These are phyloP conservation scores for Phytoseiulus persimilis DNA, from an alignment of 2,888 invertebrate species.

Conservation along the genomic window DNA sequence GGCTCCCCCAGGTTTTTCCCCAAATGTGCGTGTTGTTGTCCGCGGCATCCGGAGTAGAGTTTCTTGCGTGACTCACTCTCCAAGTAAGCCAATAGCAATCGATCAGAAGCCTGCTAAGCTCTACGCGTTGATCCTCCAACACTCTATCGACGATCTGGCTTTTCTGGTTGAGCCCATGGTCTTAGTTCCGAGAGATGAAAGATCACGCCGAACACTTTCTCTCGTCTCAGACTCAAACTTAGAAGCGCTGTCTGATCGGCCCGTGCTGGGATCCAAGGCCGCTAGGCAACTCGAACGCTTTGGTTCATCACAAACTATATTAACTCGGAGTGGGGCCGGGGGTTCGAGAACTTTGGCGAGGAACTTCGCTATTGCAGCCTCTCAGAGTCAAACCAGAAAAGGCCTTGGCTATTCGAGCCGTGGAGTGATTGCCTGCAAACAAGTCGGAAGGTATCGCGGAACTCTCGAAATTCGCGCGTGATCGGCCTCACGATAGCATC, in stretches of 20 bases:
- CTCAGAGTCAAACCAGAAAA: background rate
- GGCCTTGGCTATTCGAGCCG: no score
- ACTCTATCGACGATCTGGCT: background rate
- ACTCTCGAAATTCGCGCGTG: no score
- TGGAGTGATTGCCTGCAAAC: no score
- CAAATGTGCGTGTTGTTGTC: background rate
- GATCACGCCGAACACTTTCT: constrained; percentile 5
- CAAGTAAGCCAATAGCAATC: constrained; percentile 5
- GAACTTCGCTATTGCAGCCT: background rate
- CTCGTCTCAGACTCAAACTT: background rate
- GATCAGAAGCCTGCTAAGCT: background rate
- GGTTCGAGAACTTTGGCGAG: background rate
- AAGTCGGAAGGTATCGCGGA: no score
- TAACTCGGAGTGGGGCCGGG: background rate
- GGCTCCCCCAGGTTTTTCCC: background rate
- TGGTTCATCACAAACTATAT: background rate
- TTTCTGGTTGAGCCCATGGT: background rate
- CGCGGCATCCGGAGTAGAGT: background rate
- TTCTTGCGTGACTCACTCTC: background rate
- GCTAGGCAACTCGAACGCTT: background rate
- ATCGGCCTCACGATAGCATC: no score
- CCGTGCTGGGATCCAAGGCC: background rate
- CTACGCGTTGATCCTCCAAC: background rate
- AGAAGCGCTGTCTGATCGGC: background rate
- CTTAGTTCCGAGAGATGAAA: constrained; percentile 5